Evolutionary conservation across 2,113 vertebrate species (phyloP).

Genomic region (Stigmatopora nigra): DNA sequence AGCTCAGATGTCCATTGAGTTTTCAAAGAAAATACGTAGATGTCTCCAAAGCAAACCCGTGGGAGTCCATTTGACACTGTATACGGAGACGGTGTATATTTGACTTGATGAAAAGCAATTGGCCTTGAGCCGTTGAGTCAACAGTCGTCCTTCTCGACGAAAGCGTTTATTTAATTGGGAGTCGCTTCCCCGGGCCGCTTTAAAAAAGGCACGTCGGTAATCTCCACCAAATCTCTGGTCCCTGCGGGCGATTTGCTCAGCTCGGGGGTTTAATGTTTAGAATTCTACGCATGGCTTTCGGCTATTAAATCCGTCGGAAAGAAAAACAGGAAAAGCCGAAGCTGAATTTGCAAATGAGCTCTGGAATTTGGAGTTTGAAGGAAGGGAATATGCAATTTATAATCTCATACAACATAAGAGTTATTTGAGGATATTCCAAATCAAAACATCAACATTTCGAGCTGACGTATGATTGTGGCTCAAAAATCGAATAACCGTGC

Average conservation of each 20-base stretch:
- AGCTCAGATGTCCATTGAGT: neutral
- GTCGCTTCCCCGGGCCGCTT: slow-evolving; percentile 19
- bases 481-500: neutral
- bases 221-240: slow-evolving; percentile 22
- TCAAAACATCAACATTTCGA: too few relatives aligned
- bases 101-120: slow-evolving; percentile 60
- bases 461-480: too few relatives aligned
- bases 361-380: neutral
- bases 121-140: slow-evolving; percentile 53
- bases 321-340: neutral
- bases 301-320: neutral
- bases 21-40: slow-evolving; percentile 39
- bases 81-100: slow-evolving; percentile 40
- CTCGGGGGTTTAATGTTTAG: neutral
- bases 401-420: neutral
- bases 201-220: slow-evolving; percentile 14
- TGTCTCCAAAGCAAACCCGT: slow-evolving; percentile 10
- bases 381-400: neutral
- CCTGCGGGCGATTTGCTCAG: slow-evolving; percentile 8
- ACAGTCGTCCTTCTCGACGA: slow-evolving; percentile 43
- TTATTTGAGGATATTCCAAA: too few relatives aligned
- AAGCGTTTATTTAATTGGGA: slow-evolving; percentile 56
- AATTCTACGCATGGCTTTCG: neutral
- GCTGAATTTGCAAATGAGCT: neutral
- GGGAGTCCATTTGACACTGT: neutral